Evolutionary conservation across 2,797 vertebrate species (phyloP).

Genomic region (Champsocephalus gunnari): DNA sequence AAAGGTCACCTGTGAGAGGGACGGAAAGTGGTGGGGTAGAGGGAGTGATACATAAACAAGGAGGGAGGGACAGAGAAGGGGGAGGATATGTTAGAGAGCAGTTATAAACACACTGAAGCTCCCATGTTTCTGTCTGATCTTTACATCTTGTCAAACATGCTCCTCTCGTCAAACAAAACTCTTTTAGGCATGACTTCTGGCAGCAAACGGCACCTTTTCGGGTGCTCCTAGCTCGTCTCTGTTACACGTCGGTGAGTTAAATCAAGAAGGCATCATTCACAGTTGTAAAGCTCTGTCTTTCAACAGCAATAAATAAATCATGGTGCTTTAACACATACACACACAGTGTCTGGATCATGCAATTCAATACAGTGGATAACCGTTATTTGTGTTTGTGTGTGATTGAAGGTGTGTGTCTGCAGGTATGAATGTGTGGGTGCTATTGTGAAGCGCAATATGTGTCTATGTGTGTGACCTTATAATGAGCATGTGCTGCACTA

Average conservation of each 20-base stretch:
- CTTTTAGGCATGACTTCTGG: conserved; percentile 41
- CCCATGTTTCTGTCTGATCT: conserved; percentile 48
- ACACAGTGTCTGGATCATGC: conserved; percentile 80
- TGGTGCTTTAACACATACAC: conserved; percentile 77
- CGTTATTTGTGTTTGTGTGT: conserved; percentile 48
- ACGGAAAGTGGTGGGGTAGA: conserved; percentile 49
- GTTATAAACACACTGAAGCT: conserved; percentile 37
- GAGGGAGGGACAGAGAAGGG: conserved; percentile 64
- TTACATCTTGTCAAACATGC: conserved; percentile 67
- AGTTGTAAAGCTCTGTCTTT: conserved; percentile 60
- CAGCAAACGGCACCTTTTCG: conserved; percentile 41
- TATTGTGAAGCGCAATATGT: conserved; percentile 23
- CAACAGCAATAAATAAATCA: conserved; percentile 69
- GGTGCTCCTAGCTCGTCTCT: conserved; percentile 40
- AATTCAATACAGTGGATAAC: conserved; percentile 72
- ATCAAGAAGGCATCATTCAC: conserved; percentile 68
- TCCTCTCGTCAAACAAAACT: conserved; percentile 55
- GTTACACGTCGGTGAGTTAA: conserved; percentile 36
- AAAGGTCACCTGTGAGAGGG: conserved; percentile 74
- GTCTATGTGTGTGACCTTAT: conserved; percentile 43
- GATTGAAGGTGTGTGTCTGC: conserved; percentile 35
- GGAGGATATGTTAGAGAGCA: conserved; percentile 57
- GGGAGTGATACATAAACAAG: conserved; percentile 62
- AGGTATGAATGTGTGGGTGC: conserved; percentile 26
- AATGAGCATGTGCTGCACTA: conserved; percentile 55